Evolutionary conservation across 35 echinoderm and acorn worm species (phyloP).

Genomic region (Strongylocentrotus purpuratus): DNA sequence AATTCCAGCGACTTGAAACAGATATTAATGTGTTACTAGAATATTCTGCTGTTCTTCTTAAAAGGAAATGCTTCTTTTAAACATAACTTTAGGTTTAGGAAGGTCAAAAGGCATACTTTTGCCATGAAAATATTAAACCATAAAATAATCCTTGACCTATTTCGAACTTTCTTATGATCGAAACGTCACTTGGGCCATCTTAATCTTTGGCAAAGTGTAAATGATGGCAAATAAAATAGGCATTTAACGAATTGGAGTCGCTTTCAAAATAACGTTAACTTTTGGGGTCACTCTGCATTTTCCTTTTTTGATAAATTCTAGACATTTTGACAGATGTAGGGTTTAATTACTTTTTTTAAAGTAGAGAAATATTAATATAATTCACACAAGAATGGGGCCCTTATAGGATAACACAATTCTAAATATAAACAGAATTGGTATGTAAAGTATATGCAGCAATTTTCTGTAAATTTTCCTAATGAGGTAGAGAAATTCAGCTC

Average conservation of each 20-base stretch:
- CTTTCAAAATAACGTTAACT: too few species aligned
- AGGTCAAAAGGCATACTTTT: not conserved
- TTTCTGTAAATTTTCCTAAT: not conserved
- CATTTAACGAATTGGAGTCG: too few species aligned
- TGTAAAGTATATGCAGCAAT: conserved; percentile 37
- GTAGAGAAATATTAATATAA: not conserved
- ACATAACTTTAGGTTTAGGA: not conserved
- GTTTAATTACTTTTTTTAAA: too few species aligned
- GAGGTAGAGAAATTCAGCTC: conserved; percentile 37
- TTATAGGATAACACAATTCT: not conserved
- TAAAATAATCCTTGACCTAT: not conserved
- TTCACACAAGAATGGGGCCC: not conserved
- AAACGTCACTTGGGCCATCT: too few species aligned
- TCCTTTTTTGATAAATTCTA: too few species aligned
- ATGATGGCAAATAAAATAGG: too few species aligned
- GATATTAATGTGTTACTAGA: not conserved
- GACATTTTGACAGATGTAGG: too few species aligned
- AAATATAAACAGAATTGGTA: conserved; percentile 13
- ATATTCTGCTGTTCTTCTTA: not conserved
- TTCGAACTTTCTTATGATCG: too few species aligned
- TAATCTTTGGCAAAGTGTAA: too few species aligned
- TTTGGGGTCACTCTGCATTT: too few species aligned
- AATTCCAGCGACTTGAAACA: not conserved
- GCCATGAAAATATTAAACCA: not conserved
- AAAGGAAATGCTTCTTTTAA: not conserved